Evolutionary conservation across 1,140 invertebrate genomes (phyloP).

Genomic region (silkworm (Bombyx mori)): ASM3026992v2 NC_085110.1:4566001-4566500

Average conservation of each 20-base stretch:
- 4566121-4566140: too few relatives aligned
- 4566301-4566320: conserved; percentile 65
- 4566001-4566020: conserved; percentile 43
- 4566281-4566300: conserved; percentile 52
- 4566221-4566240: conserved; percentile 21
- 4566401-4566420: conserved; percentile 38
- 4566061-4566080: too few relatives aligned
- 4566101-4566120: too few relatives aligned
- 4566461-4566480: conserved; percentile 15
- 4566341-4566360: conserved; percentile 65
- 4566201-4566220: conserved; percentile 11
- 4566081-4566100: too few relatives aligned
- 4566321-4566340: conserved; percentile 33
- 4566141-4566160: too few relatives aligned
- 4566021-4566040: conserved; percentile 55
- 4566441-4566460: conserved; percentile 46
- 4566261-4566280: conserved; percentile 25
- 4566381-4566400: conserved; percentile 56
- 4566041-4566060: conserved; percentile 51
- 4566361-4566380: conserved; percentile 67
- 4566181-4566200: conserved; percentile 1
- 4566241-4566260: conserved; percentile 33
- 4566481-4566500: conserved; percentile 19
- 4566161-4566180: conserved; percentile 1
- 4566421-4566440: conserved; percentile 47